These are phyloP conservation scores for Lingula anatina DNA, from an alignment of 2,888 invertebrate species.

Conservation along the genomic window DNA sequence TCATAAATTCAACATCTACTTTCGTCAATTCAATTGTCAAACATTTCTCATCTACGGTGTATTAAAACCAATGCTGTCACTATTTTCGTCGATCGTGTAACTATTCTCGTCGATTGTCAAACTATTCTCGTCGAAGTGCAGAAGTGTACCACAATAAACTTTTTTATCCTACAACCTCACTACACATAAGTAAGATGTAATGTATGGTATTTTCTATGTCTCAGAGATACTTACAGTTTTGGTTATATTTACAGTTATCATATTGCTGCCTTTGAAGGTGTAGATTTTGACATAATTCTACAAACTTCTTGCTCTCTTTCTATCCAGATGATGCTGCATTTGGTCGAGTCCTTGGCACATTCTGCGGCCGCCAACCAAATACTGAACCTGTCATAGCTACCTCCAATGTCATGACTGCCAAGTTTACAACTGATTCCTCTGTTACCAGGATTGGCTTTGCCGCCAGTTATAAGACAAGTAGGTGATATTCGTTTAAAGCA, in stretches of 20 bases:
- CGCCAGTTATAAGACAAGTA: conserved; percentile 58
- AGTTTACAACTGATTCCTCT: conserved; percentile 59
- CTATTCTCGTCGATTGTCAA: no score
- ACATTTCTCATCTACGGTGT: no score
- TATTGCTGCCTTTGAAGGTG: neutral
- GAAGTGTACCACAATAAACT: neutral
- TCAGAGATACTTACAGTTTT: neutral
- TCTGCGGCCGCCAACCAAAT: conserved; percentile 28
- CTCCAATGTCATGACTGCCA: conserved; percentile 62
- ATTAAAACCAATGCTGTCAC: no score
- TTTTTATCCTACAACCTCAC: neutral
- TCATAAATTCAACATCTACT: no score
- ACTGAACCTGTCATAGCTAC: conserved; percentile 59
- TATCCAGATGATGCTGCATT: conserved; percentile 3
- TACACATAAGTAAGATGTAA: neutral
- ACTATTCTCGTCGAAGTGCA: no score
- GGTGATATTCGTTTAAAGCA: neutral
- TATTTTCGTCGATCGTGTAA: no score
- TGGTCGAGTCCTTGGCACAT: conserved; percentile 13
- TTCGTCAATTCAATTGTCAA: no score
- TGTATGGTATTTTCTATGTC: neutral
- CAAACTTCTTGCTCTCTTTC: neutral
- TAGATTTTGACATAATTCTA: no score
- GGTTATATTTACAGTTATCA: neutral
- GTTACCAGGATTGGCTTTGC: conserved; percentile 66